Conservation (phyloP, 1,140 invertebrate genomes). For the Philopotamus ludificatus region DNA sequence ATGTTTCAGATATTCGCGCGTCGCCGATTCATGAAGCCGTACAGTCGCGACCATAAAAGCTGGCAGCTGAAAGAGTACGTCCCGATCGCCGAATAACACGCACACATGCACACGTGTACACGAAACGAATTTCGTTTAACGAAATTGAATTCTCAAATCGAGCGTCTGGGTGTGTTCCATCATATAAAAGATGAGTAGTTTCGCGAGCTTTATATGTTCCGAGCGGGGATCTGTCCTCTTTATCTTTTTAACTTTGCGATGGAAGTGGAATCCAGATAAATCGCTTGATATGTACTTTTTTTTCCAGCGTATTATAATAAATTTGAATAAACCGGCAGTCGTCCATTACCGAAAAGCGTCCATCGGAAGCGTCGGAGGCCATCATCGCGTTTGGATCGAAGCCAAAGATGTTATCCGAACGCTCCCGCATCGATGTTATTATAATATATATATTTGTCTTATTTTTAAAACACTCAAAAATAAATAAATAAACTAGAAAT, state of each 20-base stretch:
- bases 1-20: slow-evolving; percentile 21
- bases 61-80: slow-evolving; percentile 4
- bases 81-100: not conserved
- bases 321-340: not conserved
- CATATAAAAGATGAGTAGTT: slow-evolving; percentile 33
- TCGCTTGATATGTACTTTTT: too few species aligned
- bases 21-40: not conserved
- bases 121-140: slow-evolving; percentile 36
- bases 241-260: not conserved
- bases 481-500: too few species aligned
- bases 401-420: too few species aligned
- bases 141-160: slow-evolving; percentile 42
- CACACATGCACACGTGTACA: not conserved
- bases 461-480: too few species aligned
- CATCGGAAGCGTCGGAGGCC: too few species aligned
- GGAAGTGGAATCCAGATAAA: not conserved
- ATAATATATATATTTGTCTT: too few species aligned
- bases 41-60: slow-evolving; percentile 28
- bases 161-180: slow-evolving; percentile 25
- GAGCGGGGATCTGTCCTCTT: not conserved
- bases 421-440: too few species aligned
- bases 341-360: not conserved
- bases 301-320: not conserved
- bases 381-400: too few species aligned
- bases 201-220: slow-evolving; percentile 1